Evolutionary conservation across 92 coral and sea anemone genomes (phyloP).

Genomic region (Pocillopora meandrina): DNA sequence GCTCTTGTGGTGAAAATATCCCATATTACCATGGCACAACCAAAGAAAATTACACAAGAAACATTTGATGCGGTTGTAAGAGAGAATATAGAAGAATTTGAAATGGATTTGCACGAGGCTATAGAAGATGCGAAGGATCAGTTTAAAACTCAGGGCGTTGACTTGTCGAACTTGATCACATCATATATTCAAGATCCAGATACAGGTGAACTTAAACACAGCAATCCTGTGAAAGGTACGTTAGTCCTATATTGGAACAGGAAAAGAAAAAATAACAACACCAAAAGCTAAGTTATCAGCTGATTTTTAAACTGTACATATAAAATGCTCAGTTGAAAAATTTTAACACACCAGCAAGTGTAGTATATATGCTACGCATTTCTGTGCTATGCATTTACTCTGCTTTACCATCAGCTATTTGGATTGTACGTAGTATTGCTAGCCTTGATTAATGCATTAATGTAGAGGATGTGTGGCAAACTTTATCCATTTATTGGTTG

Average conservation of each 20-base stretch:
- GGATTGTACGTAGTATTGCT: no score
- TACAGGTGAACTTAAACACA: slow-evolving; percentile 56
- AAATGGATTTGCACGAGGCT: slow-evolving; percentile 85
- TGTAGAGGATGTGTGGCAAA: no score
- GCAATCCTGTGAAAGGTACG: slow-evolving; percentile 82
- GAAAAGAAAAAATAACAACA: no score
- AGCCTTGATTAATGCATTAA: no score
- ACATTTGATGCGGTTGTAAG: slow-evolving; percentile 84
- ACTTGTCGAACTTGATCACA: slow-evolving; percentile 76
- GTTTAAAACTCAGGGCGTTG: slow-evolving; percentile 86
- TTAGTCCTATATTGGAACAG: neutral
- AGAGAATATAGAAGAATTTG: slow-evolving; percentile 87
- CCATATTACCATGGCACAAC: slow-evolving; percentile 58
- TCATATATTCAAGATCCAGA: slow-evolving; percentile 56
- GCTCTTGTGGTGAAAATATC: neutral
- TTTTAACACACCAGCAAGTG: no score
- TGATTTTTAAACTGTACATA: no score
- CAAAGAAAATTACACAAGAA: slow-evolving; percentile 74
- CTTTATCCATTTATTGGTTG: no score
- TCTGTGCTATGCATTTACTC: no score
- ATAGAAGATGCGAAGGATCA: slow-evolving; percentile 74
- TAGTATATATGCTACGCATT: no score
- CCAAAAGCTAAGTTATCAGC: no score
- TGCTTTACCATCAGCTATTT: no score
- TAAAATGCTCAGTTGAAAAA: no score